These are phyloP conservation scores for Microctonus hyperodae DNA, from an alignment of 2,888 invertebrate species.

Conservation along the genomic window DNA sequence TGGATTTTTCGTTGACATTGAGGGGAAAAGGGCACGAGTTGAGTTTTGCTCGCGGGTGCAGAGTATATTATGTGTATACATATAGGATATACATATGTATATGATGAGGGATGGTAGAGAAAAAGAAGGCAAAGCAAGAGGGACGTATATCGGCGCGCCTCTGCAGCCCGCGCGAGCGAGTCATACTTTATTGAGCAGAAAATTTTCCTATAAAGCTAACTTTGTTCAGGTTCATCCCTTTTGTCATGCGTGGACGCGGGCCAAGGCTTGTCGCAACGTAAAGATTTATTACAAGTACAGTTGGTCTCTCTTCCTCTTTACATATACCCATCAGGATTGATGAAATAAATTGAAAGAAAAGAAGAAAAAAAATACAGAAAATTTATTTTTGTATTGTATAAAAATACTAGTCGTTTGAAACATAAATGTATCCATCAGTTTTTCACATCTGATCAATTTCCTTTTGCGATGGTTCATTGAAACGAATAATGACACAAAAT, in stretches of 20 bases:
- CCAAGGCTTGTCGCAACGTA: constrained; percentile 34
- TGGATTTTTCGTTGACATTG: constrained; percentile 36
- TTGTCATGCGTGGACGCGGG: constrained; percentile 35
- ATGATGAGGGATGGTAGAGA: constrained; percentile 32
- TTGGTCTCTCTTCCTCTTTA: background rate
- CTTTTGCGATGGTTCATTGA: background rate
- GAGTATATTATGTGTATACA: background rate
- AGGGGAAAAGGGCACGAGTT: constrained; percentile 35
- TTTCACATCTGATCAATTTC: constrained; percentile 14
- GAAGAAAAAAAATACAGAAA: background rate
- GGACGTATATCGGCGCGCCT: constrained; percentile 32
- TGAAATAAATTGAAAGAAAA: constrained; percentile 26
- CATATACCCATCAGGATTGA: constrained; percentile 3
- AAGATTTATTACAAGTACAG: constrained; percentile 34
- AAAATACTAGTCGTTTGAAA: constrained; percentile 10
- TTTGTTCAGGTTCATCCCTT: constrained; percentile 45
- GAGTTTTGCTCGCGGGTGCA: constrained; percentile 34
- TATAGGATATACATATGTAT: too few relatives aligned
- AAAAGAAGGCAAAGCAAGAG: constrained; percentile 15
- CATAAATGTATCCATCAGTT: constrained; percentile 8
- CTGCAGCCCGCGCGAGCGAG: constrained; percentile 37
- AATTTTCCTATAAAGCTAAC: constrained; percentile 60
- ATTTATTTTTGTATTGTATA: constrained; percentile 2
- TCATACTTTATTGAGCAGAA: constrained; percentile 62
- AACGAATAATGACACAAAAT: constrained; percentile 1